Evolutionary conservation across 1,140 invertebrate genomes (phyloP), one percentile per base, ranked within the genome.

Genomic region (Drosophila auraria): DNA sequence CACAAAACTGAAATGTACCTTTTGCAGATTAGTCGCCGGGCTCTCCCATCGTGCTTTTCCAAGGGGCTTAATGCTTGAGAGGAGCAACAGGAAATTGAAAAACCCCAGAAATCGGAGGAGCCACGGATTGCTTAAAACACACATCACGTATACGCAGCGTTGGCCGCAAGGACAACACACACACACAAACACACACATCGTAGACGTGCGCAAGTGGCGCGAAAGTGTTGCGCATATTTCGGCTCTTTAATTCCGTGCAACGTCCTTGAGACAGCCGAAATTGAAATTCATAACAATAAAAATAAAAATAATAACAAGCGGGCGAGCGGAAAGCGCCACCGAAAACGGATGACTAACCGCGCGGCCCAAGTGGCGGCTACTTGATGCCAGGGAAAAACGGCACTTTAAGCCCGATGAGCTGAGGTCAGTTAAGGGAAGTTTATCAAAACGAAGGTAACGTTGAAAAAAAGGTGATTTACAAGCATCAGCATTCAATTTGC

Each of bases 81-180:
- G 25, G 49, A 65, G 70, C 79, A 87, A 83, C 78, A 87, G 84
- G 83, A 87, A 87, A 87, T 87, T 87, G 84, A 87, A 87, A 89
- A 78, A 83, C 82, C 81, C 80, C 74, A 82, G 76, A 71, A 77
- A 69, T 69, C 68, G 71, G 70, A 69, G 68, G 53, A 42, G 49
- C 42, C 47, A 51, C 25, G 54, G 36, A 76, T 83, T 79, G 80
- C 63, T 81, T 83, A 57, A 69, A 81, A 89, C 78, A 83, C 83
- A 84, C 62, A 89, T 89, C 84, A 87, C 84, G 84, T 87, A 89
- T 87, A 87, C 81, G 70, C 84, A 65, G 78, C 56, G 47, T 63
- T 57, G 54, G 8, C 14, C 14, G 36, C 54, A 57, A 57, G 54
- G 54, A 57, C 54, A 72, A 73, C 47, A 38, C 54, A 61, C 20